phyloP scores from a whole-genome alignment of 2,888 invertebrate species.

The Autographa gamma region DNA sequence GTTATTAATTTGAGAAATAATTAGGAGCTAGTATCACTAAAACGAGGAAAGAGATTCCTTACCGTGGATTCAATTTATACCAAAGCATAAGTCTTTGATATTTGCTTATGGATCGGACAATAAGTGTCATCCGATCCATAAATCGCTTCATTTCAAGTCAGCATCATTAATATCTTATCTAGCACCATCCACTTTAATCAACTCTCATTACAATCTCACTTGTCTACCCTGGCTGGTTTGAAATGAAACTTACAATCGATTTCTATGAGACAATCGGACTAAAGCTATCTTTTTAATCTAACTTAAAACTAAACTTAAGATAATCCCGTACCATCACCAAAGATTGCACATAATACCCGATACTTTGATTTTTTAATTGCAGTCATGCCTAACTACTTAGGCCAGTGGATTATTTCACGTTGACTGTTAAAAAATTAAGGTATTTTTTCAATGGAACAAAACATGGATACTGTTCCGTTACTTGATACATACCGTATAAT shows the following conservation, averaged over 20 bases:
- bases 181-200: constrained; percentile 76
- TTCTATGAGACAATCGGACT: constrained; percentile 71
- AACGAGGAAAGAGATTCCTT: constrained; percentile 87
- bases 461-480: constrained; percentile 70
- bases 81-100: constrained; percentile 69
- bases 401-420: constrained; percentile 73
- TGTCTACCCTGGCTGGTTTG: constrained; percentile 78
- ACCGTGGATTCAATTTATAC: constrained; percentile 74
- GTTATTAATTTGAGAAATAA: constrained; percentile 83
- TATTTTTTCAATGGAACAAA: constrained; percentile 80
- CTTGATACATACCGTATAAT: constrained; percentile 69
- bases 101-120: constrained; percentile 83
- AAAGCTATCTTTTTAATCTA: constrained; percentile 70
- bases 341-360: constrained; percentile 96
- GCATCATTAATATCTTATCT: constrained; percentile 67
- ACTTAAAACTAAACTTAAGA: constrained; percentile 77
- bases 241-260: constrained; percentile 82
- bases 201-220: constrained; percentile 56
- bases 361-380: constrained; percentile 90
- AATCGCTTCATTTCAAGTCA: constrained; percentile 85
- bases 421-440: constrained; percentile 88
- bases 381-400: constrained; percentile 82
- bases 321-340: constrained; percentile 91
- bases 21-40: constrained; percentile 89
- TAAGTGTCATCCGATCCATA: constrained; percentile 85